Evolutionary conservation across 2,797 vertebrate genomes (phyloP).

Genomic region (Phoxinus dragarum): DNA sequence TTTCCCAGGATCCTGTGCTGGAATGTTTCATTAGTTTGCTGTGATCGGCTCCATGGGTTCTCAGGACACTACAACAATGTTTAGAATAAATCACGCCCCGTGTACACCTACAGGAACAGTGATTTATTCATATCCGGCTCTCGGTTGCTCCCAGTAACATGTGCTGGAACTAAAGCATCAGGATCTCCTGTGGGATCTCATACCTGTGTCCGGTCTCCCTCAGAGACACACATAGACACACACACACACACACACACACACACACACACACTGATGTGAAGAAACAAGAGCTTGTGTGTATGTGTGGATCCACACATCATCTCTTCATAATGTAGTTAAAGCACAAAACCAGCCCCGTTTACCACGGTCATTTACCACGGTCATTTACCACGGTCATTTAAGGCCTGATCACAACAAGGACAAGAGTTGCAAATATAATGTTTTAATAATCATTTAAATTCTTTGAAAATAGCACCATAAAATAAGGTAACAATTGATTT

Average conservation of each 20-base stretch:
- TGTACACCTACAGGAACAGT: constrained; percentile 33
- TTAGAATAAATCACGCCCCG: constrained; percentile 46
- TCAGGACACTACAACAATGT: constrained; percentile 30
- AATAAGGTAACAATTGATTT: background rate
- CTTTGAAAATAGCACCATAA: too few relatives aligned
- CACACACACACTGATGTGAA: background rate
- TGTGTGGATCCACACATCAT: constrained; percentile 1
- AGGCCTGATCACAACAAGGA: background rate
- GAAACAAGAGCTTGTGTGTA: background rate
- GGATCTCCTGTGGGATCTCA: constrained; percentile 39
- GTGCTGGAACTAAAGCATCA: constrained; percentile 25
- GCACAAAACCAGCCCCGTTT: background rate
- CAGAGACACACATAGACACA: background rate
- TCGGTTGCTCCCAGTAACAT: constrained; percentile 58
- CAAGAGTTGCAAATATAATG: too few relatives aligned
- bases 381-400: background rate
- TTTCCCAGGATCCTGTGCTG: constrained; percentile 34
- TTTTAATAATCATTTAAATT: background rate
- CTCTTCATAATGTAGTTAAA: background rate
- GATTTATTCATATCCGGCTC: constrained; percentile 57
- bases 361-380: background rate
- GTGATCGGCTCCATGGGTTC: constrained; percentile 8
- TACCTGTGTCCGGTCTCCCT: constrained; percentile 47
- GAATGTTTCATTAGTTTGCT: constrained; percentile 51
- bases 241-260: too few relatives aligned